Conservation (phyloP, 2,113 vertebrate species). For the Desmodus rotundus region DNA sequence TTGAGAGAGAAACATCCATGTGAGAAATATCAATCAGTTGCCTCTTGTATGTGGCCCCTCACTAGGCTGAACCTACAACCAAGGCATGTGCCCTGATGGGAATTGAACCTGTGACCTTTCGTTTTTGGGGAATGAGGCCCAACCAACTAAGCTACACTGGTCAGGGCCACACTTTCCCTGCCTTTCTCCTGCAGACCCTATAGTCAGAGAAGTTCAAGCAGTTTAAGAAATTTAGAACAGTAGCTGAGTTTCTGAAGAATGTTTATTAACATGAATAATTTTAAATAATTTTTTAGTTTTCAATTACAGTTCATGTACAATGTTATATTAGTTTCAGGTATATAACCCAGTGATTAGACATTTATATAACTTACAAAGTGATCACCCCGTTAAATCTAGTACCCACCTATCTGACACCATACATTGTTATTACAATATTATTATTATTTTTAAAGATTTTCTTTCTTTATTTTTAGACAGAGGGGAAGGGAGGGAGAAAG, state of each 20-base stretch:
- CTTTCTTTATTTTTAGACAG: too few species aligned
- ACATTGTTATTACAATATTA: background rate
- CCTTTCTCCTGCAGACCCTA: background rate
- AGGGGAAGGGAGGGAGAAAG: too few species aligned
- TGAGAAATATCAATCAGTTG: too few species aligned
- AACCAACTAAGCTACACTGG: too few species aligned
- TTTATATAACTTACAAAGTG: background rate
- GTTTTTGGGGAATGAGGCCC: too few species aligned
- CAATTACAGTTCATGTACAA: background rate
- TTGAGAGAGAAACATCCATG: too few species aligned
- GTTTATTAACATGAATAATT: background rate
- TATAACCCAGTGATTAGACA: background rate
- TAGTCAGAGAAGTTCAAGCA: background rate
- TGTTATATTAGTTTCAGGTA: background rate
- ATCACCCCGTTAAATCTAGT: background rate
- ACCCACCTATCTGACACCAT: background rate
- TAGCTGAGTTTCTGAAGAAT: slow-evolving; percentile 14
- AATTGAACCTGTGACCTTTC: too few species aligned
- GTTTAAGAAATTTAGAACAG: slow-evolving; percentile 21
- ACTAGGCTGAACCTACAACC: too few species aligned
- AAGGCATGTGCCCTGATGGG: too few species aligned
- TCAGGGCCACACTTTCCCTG: background rate
- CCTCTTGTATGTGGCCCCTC: too few species aligned
- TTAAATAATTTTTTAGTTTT: background rate
- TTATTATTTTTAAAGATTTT: background rate